These are phyloP conservation scores for Syngnathus scovelli DNA, from an alignment of 2,113 vertebrate genomes.

Conservation along the genomic window DNA sequence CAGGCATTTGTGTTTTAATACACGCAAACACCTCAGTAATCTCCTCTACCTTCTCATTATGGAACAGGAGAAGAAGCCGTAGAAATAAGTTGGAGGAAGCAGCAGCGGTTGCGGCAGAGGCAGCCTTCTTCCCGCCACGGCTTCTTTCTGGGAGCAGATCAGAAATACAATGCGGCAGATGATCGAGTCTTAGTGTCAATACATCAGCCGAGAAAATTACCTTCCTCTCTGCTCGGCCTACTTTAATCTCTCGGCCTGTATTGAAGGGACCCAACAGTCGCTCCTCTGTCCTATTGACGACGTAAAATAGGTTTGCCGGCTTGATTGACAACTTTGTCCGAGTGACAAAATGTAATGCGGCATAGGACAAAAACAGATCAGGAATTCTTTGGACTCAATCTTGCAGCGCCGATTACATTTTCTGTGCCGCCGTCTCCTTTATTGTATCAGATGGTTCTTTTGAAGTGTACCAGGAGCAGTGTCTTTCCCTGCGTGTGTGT, in stretches of 20 bases:
- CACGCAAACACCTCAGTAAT: not conserved
- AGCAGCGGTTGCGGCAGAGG: not conserved
- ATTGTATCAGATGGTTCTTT: slow-evolving; percentile 62
- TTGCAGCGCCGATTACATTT: slow-evolving; percentile 66
- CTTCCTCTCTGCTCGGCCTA: slow-evolving; percentile 69
- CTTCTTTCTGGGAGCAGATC: slow-evolving; percentile 41
- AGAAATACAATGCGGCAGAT: slow-evolving; percentile 61
- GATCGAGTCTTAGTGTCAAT: slow-evolving; percentile 70
- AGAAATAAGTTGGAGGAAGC: slow-evolving; percentile 1
- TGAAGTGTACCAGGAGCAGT: slow-evolving; percentile 39
- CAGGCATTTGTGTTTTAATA: not conserved
- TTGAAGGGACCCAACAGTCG: slow-evolving; percentile 64
- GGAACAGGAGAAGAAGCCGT: not conserved
- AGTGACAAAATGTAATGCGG: slow-evolving; percentile 71
- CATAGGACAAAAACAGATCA: slow-evolving; percentile 65
- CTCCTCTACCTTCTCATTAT: slow-evolving; percentile 4
- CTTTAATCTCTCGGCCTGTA: slow-evolving; percentile 74
- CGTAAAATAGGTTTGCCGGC: slow-evolving; percentile 73
- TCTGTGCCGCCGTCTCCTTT: slow-evolving; percentile 54
- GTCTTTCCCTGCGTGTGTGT: slow-evolving; percentile 17
- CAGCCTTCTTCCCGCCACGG: slow-evolving; percentile 15
- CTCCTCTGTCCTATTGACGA: slow-evolving; percentile 71
- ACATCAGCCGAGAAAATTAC: slow-evolving; percentile 69
- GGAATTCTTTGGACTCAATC: slow-evolving; percentile 70
- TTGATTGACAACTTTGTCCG: slow-evolving; percentile 78